Conservation (phyloP, 2,888 invertebrate species). For the Myathropa florea region DNA sequence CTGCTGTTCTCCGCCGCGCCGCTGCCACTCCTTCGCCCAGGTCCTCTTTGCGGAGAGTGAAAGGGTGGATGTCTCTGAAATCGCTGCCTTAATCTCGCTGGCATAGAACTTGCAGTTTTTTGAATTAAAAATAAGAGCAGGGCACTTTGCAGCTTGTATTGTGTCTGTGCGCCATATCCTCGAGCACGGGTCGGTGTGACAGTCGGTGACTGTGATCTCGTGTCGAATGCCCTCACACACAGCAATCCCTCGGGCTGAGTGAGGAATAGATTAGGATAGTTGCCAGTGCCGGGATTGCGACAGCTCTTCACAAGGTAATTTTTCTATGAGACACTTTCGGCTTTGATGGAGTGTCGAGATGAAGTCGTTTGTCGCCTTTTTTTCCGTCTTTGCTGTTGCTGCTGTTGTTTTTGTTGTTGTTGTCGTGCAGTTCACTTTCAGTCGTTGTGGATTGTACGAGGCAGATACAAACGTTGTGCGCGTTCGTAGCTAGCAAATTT, state of each 20-base stretch:
- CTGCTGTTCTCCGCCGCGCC: not conserved
- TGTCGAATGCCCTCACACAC: slow-evolving; percentile 12
- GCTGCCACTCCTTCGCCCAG: not conserved
- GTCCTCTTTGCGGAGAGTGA: not conserved
- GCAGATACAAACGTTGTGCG: slow-evolving; percentile 32
- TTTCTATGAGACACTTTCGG: slow-evolving; percentile 38
- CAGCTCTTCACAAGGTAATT: slow-evolving; percentile 39
- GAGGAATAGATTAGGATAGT: slow-evolving; percentile 26
- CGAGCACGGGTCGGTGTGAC: not conserved
- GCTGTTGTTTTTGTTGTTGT: not conserved
- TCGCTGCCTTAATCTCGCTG: slow-evolving; percentile 47
- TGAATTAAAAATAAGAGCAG: slow-evolving; percentile 15
- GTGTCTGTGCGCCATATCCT: slow-evolving; percentile 17
- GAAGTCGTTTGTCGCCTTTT: not conserved
- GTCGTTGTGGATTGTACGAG: slow-evolving; percentile 1
- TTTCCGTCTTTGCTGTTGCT: not conserved
- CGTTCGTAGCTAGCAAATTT: slow-evolving; percentile 41
- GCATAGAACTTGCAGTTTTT: slow-evolving; percentile 38
- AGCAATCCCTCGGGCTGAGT: not conserved
- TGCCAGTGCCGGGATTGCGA: not conserved
- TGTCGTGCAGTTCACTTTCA: not conserved
- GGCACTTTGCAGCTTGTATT: slow-evolving; percentile 49
- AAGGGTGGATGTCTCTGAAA: slow-evolving; percentile 4
- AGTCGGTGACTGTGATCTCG: slow-evolving; percentile 25
- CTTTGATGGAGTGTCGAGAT: slow-evolving; percentile 36